Conservation (phyloP, 2,888 invertebrate genomes). For the Calameuta idolon region DNA sequence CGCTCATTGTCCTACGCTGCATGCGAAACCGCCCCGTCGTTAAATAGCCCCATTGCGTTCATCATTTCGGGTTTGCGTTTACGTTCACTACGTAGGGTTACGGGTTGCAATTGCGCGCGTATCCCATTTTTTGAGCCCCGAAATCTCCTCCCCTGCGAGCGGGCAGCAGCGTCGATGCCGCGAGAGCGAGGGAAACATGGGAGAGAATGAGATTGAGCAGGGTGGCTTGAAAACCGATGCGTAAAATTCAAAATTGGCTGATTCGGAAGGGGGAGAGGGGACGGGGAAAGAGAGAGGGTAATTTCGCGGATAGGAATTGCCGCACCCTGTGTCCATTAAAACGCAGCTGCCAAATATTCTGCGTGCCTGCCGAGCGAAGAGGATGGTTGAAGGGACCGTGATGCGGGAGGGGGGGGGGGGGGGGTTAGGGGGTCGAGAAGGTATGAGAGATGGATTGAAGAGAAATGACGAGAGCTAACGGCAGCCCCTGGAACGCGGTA, state of each 20-base stretch:
- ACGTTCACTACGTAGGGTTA: constrained; percentile 49
- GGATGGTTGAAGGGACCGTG: too few relatives aligned
- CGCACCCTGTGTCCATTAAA: too few relatives aligned
- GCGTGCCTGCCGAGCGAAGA: too few relatives aligned
- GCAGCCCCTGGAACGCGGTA: constrained; percentile 8
- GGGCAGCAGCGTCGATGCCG: too few relatives aligned
- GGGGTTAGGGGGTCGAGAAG: constrained; percentile 1
- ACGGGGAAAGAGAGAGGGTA: not conserved
- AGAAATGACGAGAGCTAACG: constrained; percentile 25
- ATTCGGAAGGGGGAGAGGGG: not conserved
- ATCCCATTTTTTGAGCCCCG: constrained; percentile 1
- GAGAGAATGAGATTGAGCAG: too few relatives aligned
- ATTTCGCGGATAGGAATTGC: not conserved
- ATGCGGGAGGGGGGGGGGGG: too few relatives aligned
- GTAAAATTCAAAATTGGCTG: constrained; percentile 8
- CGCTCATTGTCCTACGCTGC: constrained; percentile 33
- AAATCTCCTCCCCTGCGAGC: too few relatives aligned
- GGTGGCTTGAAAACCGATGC: constrained; percentile 1
- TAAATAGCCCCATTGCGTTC: constrained; percentile 57
- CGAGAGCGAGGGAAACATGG: too few relatives aligned
- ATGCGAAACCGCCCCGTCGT: constrained; percentile 47
- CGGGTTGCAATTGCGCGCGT: constrained; percentile 12
- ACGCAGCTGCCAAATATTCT: too few relatives aligned
- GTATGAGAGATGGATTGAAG: constrained; percentile 24
- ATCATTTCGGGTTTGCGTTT: constrained; percentile 59